Evolutionary conservation across 2,113 vertebrate species (phyloP), one percentile per base, ranked within the genome.

Genomic region (Ceuthmochares aereus): DNA sequence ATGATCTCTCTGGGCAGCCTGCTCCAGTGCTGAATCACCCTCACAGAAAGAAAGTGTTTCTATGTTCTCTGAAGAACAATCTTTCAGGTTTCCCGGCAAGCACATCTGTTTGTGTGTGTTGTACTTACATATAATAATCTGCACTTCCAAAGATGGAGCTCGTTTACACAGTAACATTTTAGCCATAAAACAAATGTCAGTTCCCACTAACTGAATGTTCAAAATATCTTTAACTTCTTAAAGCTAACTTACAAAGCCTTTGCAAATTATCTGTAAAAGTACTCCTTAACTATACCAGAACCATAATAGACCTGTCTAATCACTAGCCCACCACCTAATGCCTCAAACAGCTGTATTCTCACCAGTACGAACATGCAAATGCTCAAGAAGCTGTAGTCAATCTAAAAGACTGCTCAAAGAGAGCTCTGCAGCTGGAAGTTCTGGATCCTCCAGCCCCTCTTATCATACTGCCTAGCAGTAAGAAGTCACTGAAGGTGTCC

Each of bases 121-220:
- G 25, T 4, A 4, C 6, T 7, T 9, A 18, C 4, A 21, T 14
- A 1, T 26, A 68, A 59, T 18, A 56, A 2, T 6, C 45, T 43
- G 25, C 2, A 4, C 5, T 81, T 84, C 19, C 19, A 69, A 76
- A 89, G 22, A 49, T 6, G 8, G 6, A 73, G 3, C 3, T 87
- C 14, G 43, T 70, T 84, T 84, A 37, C 17, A 40, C 2, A 42
- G 14, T 1, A 19, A 13, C 8, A 4, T 69, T 86, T 89, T 32
- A 73, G 25, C 15, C 40, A 58, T 72, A 66, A 69, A 81, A 5
- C 7, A 66, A 76, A 62, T 20, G 9, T 47, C 47, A 47, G 21
- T 43, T 12, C 10, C 18, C 30, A 51, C 3, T n/a, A 45, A 32
- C 3, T 1, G 1, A 85, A 68, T 34, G 12, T 5, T 21, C n/a